Percentiles rank a stretch among this genome's conserved stretches.
These are phyloP conservation scores for Chionodraco myersi DNA, from an alignment of 2,113 vertebrate species.

Conservation along the genomic window DNA sequence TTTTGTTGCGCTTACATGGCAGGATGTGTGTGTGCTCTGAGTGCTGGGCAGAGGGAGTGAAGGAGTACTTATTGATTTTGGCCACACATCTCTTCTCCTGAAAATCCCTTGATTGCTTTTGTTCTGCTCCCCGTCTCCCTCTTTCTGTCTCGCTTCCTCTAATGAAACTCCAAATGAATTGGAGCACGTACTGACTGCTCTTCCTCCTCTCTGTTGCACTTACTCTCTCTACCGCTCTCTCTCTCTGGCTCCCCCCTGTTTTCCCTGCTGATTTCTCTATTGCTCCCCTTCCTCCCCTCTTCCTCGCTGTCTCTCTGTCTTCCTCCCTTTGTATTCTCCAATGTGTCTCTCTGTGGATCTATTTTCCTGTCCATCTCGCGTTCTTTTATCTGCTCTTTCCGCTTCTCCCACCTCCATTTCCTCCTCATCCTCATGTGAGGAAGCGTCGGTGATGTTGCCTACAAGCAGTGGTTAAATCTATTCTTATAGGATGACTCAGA, in stretches of 20 bases:
- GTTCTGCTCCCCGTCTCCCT: slow-evolving; percentile 82
- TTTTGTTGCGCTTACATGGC: slow-evolving; percentile 36
- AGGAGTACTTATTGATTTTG: slow-evolving; percentile 84
- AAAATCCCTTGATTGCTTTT: slow-evolving; percentile 88
- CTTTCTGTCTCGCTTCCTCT: slow-evolving; percentile 75
- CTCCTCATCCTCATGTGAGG: slow-evolving; percentile 24
- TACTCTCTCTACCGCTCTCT: slow-evolving; percentile 47
- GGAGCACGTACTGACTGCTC: slow-evolving; percentile 76
- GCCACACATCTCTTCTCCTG: slow-evolving; percentile 66
- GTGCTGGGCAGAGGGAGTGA: slow-evolving; percentile 64
- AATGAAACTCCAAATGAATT: slow-evolving; percentile 85
- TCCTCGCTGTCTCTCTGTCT: slow-evolving; percentile 34
- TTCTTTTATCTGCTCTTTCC: slow-evolving; percentile 3
- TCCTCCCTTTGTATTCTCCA: slow-evolving; percentile 4
- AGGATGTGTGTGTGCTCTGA: slow-evolving; percentile 25
- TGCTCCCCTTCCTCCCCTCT: background rate
- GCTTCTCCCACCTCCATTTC: slow-evolving; percentile 23
- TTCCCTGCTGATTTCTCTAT: background rate
- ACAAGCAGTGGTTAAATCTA: slow-evolving; percentile 35
- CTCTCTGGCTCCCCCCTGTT: slow-evolving; percentile 34
- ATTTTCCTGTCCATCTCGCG: background rate
- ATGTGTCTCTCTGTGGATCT: slow-evolving; percentile 29
- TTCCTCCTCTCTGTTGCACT: slow-evolving; percentile 41
- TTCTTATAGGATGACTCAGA: slow-evolving; percentile 45
- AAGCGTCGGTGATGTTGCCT: slow-evolving; percentile 19